Evolutionary conservation across 1,140 invertebrate species (phyloP).

Genomic region (Trichonephila clavipes): DNA sequence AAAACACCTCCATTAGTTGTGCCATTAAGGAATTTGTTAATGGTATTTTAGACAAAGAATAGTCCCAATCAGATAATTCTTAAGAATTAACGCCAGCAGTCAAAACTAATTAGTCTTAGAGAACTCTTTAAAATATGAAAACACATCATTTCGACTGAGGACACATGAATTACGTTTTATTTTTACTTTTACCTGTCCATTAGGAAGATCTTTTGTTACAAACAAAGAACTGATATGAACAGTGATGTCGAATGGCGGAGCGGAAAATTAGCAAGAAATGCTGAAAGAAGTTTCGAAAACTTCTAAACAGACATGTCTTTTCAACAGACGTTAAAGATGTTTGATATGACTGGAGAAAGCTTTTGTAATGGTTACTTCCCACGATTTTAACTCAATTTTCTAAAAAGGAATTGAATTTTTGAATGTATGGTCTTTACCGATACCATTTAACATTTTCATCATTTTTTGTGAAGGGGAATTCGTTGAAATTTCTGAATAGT

Average conservation of each 20-base stretch:
- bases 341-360: neutral
- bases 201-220: neutral
- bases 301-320: neutral
- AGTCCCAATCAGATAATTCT: constrained; percentile 43
- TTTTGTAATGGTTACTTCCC: neutral
- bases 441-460: too few relatives aligned
- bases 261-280: neutral
- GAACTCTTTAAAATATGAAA: constrained; percentile 46
- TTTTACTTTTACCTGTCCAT: constrained; percentile 6
- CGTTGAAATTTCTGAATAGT: too few relatives aligned
- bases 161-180: neutral
- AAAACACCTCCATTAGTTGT: constrained; percentile 51
- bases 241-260: neutral
- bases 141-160: constrained; percentile 5
- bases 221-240: neutral
- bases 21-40: constrained; percentile 62
- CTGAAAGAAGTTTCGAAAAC: neutral
- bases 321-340: neutral
- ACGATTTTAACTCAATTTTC: too few relatives aligned
- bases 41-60: constrained; percentile 40
- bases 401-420: neutral
- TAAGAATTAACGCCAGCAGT: neutral
- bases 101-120: constrained; percentile 45
- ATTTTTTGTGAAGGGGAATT: too few relatives aligned
- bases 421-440: too few relatives aligned